phyloP scores from a whole-genome alignment of 2,113 vertebrate species.

The Toxostoma redivivum region DNA sequence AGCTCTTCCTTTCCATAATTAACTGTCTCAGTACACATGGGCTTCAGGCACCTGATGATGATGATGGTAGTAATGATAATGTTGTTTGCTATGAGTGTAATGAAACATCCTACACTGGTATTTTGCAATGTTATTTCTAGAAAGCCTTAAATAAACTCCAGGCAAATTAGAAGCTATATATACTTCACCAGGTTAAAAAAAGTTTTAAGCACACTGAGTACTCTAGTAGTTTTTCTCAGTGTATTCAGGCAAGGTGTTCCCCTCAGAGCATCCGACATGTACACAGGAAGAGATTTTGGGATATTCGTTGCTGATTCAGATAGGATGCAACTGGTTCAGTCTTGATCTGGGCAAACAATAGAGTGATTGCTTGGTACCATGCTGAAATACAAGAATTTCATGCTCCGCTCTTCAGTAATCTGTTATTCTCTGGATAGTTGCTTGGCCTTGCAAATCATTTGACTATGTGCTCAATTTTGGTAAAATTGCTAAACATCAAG shows the following conservation, averaged over 20 bases:
- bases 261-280: neutral
- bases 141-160: neutral
- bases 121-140: neutral
- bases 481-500: neutral
- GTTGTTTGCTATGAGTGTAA: neutral
- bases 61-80: neutral
- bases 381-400: neutral
- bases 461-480: neutral
- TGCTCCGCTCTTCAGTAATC: neutral
- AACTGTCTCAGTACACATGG: neutral
- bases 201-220: neutral
- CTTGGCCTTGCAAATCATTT: neutral
- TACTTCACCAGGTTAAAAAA: neutral
- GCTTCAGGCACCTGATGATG: neutral
- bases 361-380: neutral
- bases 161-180: neutral
- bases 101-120: neutral
- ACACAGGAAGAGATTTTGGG: neutral
- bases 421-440: neutral
- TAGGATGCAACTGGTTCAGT: neutral
- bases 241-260: neutral
- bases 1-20: neutral
- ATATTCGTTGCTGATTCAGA: neutral
- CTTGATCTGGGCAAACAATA: neutral
- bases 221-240: neutral